Conservation (phyloP, 2,797 vertebrate species). For the Acanthopagrus latus region DNA sequence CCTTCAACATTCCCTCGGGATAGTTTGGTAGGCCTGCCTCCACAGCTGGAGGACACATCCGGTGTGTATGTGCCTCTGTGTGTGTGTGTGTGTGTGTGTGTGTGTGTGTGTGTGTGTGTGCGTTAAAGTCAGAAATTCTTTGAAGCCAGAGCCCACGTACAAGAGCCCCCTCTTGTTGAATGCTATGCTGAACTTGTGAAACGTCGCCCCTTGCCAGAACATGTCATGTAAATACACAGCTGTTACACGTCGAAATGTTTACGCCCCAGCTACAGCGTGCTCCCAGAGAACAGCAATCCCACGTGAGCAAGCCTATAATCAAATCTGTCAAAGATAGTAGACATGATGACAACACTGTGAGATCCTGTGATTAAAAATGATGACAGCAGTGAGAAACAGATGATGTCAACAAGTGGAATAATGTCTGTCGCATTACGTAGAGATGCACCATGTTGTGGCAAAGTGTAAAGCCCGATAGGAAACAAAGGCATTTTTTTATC, state of each 20-base stretch:
- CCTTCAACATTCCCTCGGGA: conserved; percentile 38
- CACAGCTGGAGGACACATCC: conserved; percentile 77
- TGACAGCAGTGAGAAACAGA: conserved; percentile 5
- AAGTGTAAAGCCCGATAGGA: neutral
- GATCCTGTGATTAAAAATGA: conserved; percentile 54
- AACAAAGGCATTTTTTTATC: neutral
- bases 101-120: neutral
- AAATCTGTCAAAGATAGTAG: conserved; percentile 25
- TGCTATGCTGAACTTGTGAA: conserved; percentile 45
- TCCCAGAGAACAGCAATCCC: conserved; percentile 33
- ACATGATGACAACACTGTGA: conserved; percentile 36
- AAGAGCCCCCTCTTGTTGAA: conserved; percentile 15
- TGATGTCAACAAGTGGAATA: conserved; percentile 7
- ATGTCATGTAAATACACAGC: conserved; percentile 53
- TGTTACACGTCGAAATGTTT: conserved; percentile 19
- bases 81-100: conserved; percentile 14
- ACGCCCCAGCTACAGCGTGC: conserved; percentile 41
- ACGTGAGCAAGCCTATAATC: conserved; percentile 53
- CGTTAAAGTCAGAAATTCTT: conserved; percentile 34
- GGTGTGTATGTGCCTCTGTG: conserved; percentile 29
- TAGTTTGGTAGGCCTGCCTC: conserved; percentile 44
- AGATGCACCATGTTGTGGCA: neutral
- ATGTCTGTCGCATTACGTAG: neutral
- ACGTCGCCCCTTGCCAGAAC: conserved; percentile 58
- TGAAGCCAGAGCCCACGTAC: conserved; percentile 47